Conservation (phyloP, 1,140 invertebrate genomes). For the Pseudomyrmex dendroicus region DNA sequence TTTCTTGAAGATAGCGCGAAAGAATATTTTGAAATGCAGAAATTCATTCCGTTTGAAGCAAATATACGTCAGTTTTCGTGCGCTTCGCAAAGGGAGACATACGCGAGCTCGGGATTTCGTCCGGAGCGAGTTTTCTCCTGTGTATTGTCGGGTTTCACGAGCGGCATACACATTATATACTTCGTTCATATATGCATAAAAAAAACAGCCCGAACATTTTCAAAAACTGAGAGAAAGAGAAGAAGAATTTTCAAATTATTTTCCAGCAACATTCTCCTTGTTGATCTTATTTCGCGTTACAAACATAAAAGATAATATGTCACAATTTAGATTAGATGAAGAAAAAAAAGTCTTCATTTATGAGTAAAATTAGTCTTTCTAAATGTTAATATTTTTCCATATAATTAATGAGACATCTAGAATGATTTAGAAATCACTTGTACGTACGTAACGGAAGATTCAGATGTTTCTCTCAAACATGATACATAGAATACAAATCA, state of each 20-base stretch:
- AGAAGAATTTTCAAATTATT: neutral
- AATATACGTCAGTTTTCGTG: constrained; percentile 27
- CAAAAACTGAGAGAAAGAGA: neutral
- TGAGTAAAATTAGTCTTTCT: too few relatives aligned
- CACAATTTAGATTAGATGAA: neutral
- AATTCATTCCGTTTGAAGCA: constrained; percentile 29
- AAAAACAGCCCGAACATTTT: constrained; percentile 15
- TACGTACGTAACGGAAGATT: neutral
- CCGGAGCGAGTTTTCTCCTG: constrained; percentile 13
- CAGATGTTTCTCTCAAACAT: constrained; percentile 1
- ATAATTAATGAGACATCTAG: neutral
- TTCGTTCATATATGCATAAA: constrained; percentile 22
- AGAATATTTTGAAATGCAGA: neutral
- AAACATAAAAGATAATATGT: neutral
- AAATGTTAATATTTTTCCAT: too few relatives aligned
- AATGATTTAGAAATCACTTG: neutral
- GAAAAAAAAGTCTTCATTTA: neutral
- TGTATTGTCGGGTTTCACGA: constrained; percentile 14
- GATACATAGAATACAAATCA: constrained; percentile 1
- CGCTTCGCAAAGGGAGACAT: constrained; percentile 21
- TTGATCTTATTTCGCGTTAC: neutral
- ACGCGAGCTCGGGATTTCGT: constrained; percentile 33
- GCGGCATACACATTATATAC: neutral
- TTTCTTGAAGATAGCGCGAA: neutral
- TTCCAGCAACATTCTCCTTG: too few relatives aligned